Conservation (phyloP, 2,113 vertebrate genomes). For the Rhinolophus ferrumequinum region DNA sequence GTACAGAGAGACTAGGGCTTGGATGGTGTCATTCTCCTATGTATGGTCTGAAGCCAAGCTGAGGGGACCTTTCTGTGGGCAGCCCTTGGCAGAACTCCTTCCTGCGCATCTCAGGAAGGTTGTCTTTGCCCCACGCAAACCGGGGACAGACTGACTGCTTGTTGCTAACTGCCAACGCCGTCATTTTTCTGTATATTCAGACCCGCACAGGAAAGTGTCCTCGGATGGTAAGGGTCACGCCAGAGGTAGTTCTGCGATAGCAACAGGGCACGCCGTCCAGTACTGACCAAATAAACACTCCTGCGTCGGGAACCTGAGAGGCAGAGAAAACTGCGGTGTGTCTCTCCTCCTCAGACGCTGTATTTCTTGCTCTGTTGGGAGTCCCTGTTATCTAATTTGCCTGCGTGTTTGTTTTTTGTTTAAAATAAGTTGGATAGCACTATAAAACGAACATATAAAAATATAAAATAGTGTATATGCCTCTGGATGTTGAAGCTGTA, state of each 20-base stretch:
- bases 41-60: neutral
- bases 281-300: neutral
- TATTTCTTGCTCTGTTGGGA: neutral
- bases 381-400: constrained; percentile 37
- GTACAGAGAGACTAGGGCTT: neutral
- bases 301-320: neutral
- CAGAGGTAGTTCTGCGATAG: neutral
- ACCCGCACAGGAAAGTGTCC: neutral
- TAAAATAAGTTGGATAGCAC: neutral
- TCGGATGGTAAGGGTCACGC: neutral
- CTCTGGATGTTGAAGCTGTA: constrained; percentile 34
- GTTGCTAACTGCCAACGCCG: neutral
- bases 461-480: constrained; percentile 12
- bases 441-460: constrained; percentile 47
- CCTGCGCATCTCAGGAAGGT: neutral
- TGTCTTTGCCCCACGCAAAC: neutral
- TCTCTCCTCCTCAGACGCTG: neutral
- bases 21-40: neutral
- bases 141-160: neutral
- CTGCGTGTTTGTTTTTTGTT: neutral
- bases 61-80: neutral
- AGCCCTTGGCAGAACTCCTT: neutral
- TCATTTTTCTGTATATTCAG: neutral
- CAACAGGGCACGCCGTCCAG: neutral
- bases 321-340: neutral